A percentile compares a stretch with the other conserved stretches of the same genome.
phyloP scores from a whole-genome alignment of 2,797 vertebrate genomes.

The Sebastes taczanowskii region DNA sequence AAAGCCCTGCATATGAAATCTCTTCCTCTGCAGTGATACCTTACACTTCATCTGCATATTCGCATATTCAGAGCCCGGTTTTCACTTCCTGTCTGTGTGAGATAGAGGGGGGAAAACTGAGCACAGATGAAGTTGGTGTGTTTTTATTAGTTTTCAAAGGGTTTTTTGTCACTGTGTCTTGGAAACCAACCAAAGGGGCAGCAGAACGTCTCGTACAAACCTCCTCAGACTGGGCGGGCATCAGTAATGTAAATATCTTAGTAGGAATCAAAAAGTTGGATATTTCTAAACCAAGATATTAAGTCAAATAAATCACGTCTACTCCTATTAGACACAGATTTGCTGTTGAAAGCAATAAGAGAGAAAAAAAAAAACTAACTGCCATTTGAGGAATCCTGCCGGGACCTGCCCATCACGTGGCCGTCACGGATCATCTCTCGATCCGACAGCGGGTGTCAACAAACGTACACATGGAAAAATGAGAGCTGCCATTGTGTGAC shows the following conservation, averaged over 20 bases:
- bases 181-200: slow-evolving; percentile 6
- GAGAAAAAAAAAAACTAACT: slow-evolving; percentile 22
- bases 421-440: slow-evolving; percentile 44
- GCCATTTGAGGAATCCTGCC: slow-evolving; percentile 53
- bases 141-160: slow-evolving; percentile 59
- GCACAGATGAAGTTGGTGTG: slow-evolving; percentile 23
- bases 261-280: background rate
- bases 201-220: background rate
- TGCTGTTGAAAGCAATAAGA: background rate
- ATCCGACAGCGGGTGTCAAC: slow-evolving; percentile 60
- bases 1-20: slow-evolving; percentile 70
- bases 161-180: slow-evolving; percentile 31
- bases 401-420: slow-evolving; percentile 59
- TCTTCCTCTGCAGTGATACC: slow-evolving; percentile 74
- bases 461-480: slow-evolving; percentile 52
- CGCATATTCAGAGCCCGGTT: slow-evolving; percentile 59
- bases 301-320: background rate
- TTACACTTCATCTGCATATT: slow-evolving; percentile 80
- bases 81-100: slow-evolving; percentile 63
- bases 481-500: slow-evolving; percentile 62
- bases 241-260: background rate
- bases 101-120: slow-evolving; percentile 38
- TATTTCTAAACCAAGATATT: background rate
- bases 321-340: background rate
- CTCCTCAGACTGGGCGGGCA: background rate